These are phyloP conservation scores for Solea solea DNA, from an alignment of 2,113 vertebrate species.

Conservation along the genomic window DNA sequence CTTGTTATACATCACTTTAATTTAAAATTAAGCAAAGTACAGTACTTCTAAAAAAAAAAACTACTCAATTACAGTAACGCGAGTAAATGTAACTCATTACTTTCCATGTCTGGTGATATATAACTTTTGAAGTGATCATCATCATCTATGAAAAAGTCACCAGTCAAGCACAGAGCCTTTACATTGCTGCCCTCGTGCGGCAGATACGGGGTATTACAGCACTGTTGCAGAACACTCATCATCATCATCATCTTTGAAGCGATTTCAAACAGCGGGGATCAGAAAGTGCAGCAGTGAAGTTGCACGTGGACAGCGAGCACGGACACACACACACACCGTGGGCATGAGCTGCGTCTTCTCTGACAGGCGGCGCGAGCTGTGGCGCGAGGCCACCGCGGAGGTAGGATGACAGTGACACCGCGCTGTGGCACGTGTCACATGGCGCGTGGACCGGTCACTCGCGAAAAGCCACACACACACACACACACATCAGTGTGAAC, in stretches of 20 bases:
- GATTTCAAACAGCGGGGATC: constrained; percentile 1
- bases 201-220: not conserved
- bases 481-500: constrained; percentile 10
- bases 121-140: no score
- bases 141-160: not conserved
- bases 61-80: no score
- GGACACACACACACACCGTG: not conserved
- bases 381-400: not conserved
- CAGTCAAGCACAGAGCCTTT: not conserved
- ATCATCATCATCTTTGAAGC: not conserved
- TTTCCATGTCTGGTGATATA: no score
- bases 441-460: constrained; percentile 32
- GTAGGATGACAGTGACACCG: constrained; percentile 32
- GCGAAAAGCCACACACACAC: constrained; percentile 30
- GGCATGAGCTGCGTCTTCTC: not conserved
- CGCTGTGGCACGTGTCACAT: constrained; percentile 50
- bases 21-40: no score
- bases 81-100: no score
- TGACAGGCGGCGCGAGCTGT: not conserved
- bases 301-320: not conserved
- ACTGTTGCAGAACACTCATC: not conserved
- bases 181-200: constrained; percentile 53
- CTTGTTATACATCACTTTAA: no score
- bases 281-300: constrained; percentile 48
- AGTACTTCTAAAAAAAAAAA: no score